Conservation (phyloP, 2,888 invertebrate species). For the Silvanus unidentatus region DNA sequence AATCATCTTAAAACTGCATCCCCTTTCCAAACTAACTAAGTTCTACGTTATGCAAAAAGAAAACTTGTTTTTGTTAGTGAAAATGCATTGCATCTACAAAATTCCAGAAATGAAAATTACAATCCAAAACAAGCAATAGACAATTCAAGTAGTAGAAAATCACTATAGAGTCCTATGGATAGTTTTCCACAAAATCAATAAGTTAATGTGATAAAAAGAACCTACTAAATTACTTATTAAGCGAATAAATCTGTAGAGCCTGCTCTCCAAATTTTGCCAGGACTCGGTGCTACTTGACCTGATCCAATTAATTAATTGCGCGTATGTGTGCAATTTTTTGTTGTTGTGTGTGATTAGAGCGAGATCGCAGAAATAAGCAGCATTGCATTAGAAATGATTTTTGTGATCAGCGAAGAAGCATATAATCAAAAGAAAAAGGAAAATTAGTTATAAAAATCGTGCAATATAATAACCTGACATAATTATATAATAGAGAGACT, state of each 20-base stretch:
- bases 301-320: slow-evolving; percentile 19
- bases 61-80: too few relatives aligned
- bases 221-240: slow-evolving; percentile 23
- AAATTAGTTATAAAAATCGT: slow-evolving; percentile 33
- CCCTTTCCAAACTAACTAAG: too few relatives aligned
- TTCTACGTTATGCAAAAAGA: too few relatives aligned
- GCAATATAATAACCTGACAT: slow-evolving; percentile 37
- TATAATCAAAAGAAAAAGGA: slow-evolving; percentile 33
- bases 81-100: too few relatives aligned
- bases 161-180: too few relatives aligned
- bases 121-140: neutral
- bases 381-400: too few relatives aligned
- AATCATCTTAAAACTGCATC: too few relatives aligned
- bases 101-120: too few relatives aligned
- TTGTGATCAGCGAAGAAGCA: slow-evolving; percentile 24
- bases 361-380: too few relatives aligned
- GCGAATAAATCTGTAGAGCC: slow-evolving; percentile 46
- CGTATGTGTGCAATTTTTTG: slow-evolving; percentile 20
- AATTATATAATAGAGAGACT: slow-evolving; percentile 9
- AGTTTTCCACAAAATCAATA: too few relatives aligned
- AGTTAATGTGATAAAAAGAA: neutral
- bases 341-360: slow-evolving; percentile 5
- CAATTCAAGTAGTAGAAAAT: neutral
- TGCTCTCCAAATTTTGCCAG: slow-evolving; percentile 45
- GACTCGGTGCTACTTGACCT: slow-evolving; percentile 39